A percentile compares a stretch with the other conserved stretches of the same genome.
These are phyloP conservation scores for Elegia similella DNA, from an alignment of 2,888 invertebrate species.

Conservation along the genomic window DNA sequence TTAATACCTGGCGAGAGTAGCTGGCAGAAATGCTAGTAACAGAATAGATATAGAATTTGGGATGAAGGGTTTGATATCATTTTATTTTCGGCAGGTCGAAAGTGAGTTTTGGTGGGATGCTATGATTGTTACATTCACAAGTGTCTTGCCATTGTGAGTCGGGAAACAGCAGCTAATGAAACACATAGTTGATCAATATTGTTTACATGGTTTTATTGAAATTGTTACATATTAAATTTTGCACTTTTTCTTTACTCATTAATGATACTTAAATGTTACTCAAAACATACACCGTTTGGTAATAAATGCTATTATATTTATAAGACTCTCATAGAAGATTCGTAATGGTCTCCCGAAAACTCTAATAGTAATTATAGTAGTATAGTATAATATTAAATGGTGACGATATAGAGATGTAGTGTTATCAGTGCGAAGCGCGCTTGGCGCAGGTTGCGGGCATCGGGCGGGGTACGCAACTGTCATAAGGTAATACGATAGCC, in stretches of 20 bases:
- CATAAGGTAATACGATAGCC: constrained; percentile 27
- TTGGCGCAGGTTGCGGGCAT: not conserved
- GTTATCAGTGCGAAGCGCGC: not conserved
- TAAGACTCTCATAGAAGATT: constrained; percentile 64
- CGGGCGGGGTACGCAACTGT: constrained; percentile 7
- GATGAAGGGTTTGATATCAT: constrained; percentile 5
- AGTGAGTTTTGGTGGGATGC: constrained; percentile 55
- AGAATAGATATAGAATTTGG: constrained; percentile 8
- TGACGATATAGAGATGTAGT: constrained; percentile 13
- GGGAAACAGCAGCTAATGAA: constrained; percentile 44
- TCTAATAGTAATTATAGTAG: constrained; percentile 38
- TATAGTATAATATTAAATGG: constrained; percentile 21
- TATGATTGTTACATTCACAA: constrained; percentile 37
- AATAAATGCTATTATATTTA: constrained; percentile 78
- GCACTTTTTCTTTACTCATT: constrained; percentile 75
- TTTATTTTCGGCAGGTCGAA: constrained; percentile 51
- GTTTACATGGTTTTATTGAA: constrained; percentile 80
- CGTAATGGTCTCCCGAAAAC: constrained; percentile 66
- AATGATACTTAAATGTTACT: constrained; percentile 73
- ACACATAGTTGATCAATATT: constrained; percentile 60
- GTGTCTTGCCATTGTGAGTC: constrained; percentile 46
- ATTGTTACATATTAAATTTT: constrained; percentile 80
- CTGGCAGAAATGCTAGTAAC: too few species aligned
- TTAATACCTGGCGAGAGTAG: too few species aligned
- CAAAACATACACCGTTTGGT: constrained; percentile 79